phyloP scores from a whole-genome alignment of 2,113 vertebrate species.

The Sylvilagus bachmani region DNA sequence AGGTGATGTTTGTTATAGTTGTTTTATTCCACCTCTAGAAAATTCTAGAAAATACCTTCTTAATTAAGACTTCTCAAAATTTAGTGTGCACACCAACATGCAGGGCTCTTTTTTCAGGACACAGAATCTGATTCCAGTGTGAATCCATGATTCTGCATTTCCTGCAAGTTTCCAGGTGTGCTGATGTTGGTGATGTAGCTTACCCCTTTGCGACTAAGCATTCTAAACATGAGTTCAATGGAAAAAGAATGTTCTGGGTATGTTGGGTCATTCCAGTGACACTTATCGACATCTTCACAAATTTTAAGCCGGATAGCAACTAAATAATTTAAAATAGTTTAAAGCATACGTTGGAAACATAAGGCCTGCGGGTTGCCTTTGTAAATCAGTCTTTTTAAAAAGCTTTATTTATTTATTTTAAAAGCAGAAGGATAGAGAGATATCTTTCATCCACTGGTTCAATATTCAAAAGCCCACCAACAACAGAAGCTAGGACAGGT shows the following conservation, averaged over 20 bases:
- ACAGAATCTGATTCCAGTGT: not conserved
- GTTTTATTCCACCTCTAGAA: not conserved
- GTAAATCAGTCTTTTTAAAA: slow-evolving; percentile 39
- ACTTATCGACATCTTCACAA: not conserved
- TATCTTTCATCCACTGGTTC: too few relatives aligned
- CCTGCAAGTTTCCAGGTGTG: not conserved
- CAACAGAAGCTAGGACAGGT: too few relatives aligned
- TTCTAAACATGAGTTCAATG: not conserved
- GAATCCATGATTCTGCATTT: not conserved
- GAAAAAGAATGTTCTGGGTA: not conserved
- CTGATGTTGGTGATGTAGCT: not conserved
- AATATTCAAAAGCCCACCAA: too few relatives aligned
- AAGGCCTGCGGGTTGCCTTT: not conserved
- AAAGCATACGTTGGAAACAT: not conserved
- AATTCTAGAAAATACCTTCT: not conserved
- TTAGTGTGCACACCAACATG: not conserved
- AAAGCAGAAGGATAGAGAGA: too few relatives aligned
- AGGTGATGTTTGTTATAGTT: not conserved
- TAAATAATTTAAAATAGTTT: not conserved
- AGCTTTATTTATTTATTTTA: too few relatives aligned
- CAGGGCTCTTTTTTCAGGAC: slow-evolving; percentile 9
- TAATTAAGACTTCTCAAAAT: slow-evolving; percentile 30
- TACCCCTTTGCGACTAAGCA: not conserved
- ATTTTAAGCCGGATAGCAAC: not conserved
- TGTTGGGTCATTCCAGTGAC: not conserved